These are phyloP conservation scores for Augiades crinisus DNA, from an alignment of 2,888 invertebrate species.

Conservation along the genomic window DNA sequence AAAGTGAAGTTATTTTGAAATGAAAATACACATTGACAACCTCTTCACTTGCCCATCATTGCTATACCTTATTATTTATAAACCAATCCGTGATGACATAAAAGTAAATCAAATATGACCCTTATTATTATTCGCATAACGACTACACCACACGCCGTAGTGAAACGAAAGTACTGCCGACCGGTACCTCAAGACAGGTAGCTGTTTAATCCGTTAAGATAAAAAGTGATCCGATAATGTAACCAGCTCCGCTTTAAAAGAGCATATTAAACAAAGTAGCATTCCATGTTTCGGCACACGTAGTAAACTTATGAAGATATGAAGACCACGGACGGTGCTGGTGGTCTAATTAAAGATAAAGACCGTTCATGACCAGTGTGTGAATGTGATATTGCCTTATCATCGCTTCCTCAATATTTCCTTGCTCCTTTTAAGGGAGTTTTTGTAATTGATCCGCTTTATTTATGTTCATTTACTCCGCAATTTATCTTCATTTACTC, in stretches of 20 bases:
- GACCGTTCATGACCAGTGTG: neutral
- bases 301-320: constrained; percentile 28
- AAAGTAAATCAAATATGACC: neutral
- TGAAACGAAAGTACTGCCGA: neutral
- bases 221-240: constrained; percentile 32
- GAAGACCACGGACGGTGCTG: constrained; percentile 4
- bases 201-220: constrained; percentile 67
- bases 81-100: neutral
- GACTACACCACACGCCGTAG: neutral
- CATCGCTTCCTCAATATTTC: too few species aligned
- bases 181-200: constrained; percentile 55
- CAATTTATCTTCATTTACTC: too few species aligned
- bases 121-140: neutral
- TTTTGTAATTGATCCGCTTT: too few species aligned
- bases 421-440: too few species aligned
- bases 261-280: constrained; percentile 48
- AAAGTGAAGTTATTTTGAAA: too few species aligned
- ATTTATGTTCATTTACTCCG: too few species aligned
- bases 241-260: constrained; percentile 30
- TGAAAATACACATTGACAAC: too few species aligned
- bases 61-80: too few species aligned
- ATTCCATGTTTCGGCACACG: constrained; percentile 63
- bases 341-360: constrained; percentile 22
- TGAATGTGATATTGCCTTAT: too few species aligned
- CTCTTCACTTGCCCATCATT: too few species aligned